These are phyloP conservation scores for Caenorhabditis virilis DNA, from an alignment of 2,888 invertebrate genomes.

Conservation along the genomic window DNA sequence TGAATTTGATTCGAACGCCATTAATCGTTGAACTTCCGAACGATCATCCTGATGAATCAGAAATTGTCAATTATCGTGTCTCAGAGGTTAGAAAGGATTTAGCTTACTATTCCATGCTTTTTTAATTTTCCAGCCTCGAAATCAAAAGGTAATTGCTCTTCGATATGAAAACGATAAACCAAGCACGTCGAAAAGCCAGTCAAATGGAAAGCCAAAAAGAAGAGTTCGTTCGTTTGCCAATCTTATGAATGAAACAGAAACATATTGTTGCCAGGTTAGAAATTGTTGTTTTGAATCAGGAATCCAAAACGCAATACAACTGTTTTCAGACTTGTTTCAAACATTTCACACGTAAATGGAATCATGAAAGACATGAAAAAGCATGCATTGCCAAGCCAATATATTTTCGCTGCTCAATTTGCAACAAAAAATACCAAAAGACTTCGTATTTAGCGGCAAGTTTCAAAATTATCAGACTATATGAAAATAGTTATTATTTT, in stretches of 20 bases:
- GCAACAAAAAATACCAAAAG: slow-evolving; percentile 22
- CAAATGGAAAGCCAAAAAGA: slow-evolving; percentile 1
- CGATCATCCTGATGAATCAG: slow-evolving; percentile 15
- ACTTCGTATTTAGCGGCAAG: slow-evolving; percentile 33
- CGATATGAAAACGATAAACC: slow-evolving; percentile 12
- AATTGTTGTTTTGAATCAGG: not conserved
- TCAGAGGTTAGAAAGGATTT: slow-evolving; percentile 7
- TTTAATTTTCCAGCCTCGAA: not conserved
- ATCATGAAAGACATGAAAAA: slow-evolving; percentile 33
- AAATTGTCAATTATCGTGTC: slow-evolving; percentile 17
- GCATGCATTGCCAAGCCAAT: slow-evolving; percentile 9
- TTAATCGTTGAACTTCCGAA: slow-evolving; percentile 23
- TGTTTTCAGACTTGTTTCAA: slow-evolving; percentile 41
- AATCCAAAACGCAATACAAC: not conserved
- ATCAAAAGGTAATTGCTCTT: slow-evolving; percentile 12
- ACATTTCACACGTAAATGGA: slow-evolving; percentile 36
- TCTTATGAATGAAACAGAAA: slow-evolving; percentile 22
- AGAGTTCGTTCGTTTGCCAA: slow-evolving; percentile 20
- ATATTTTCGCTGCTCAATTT: slow-evolving; percentile 18
- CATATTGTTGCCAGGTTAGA: slow-evolving; percentile 22
- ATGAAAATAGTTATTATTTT: slow-evolving; percentile 1
- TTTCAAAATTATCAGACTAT: not conserved
- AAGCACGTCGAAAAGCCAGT: slow-evolving; percentile 9
- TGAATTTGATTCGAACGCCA: slow-evolving; percentile 15
- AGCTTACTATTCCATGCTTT: not conserved